Percentiles rank a stretch among this genome's conserved stretches.
Conservation (phyloP, 2,797 vertebrate species). For the Acanthurus tractus region DNA sequence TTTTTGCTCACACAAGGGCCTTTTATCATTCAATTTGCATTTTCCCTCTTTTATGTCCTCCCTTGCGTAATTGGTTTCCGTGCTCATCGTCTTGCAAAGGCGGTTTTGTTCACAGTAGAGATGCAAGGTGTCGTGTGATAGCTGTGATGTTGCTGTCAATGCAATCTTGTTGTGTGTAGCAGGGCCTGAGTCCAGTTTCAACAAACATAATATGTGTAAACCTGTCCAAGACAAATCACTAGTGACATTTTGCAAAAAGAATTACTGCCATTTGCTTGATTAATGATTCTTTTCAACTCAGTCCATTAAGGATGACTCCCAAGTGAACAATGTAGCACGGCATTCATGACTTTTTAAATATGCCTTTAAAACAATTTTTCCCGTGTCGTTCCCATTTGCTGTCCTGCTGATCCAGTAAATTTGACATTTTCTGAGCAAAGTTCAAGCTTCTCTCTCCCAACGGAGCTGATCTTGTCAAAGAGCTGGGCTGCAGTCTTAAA, state of each 20-base stretch:
- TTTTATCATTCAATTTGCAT: slow-evolving; percentile 81
- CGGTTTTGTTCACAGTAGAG: slow-evolving; percentile 61
- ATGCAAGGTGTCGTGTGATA: slow-evolving; percentile 65
- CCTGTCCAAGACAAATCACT: slow-evolving; percentile 40
- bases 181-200: slow-evolving; percentile 38
- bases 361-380: slow-evolving; percentile 37
- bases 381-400: slow-evolving; percentile 19
- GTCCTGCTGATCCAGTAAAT: slow-evolving; percentile 14
- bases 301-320: slow-evolving; percentile 24
- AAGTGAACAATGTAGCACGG: slow-evolving; percentile 7
- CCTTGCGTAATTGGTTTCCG: slow-evolving; percentile 72
- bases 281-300: slow-evolving; percentile 28
- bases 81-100: slow-evolving; percentile 61
- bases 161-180: slow-evolving; percentile 39
- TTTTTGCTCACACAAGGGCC: slow-evolving; percentile 62
- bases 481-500: slow-evolving; percentile 30
- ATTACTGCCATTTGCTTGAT: slow-evolving; percentile 23
- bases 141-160: slow-evolving; percentile 66
- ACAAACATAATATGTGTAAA: slow-evolving; percentile 51
- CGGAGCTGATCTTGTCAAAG: slow-evolving; percentile 62
- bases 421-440: slow-evolving; percentile 43
- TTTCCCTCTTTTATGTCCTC: slow-evolving; percentile 72
- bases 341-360: slow-evolving; percentile 47
- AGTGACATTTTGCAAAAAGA: slow-evolving; percentile 42
- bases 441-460: slow-evolving; percentile 61